Evolutionary conservation across 2,888 invertebrate genomes (phyloP), one percentile per base, ranked within the genome.

Genomic region (Pocota personata): DNA sequence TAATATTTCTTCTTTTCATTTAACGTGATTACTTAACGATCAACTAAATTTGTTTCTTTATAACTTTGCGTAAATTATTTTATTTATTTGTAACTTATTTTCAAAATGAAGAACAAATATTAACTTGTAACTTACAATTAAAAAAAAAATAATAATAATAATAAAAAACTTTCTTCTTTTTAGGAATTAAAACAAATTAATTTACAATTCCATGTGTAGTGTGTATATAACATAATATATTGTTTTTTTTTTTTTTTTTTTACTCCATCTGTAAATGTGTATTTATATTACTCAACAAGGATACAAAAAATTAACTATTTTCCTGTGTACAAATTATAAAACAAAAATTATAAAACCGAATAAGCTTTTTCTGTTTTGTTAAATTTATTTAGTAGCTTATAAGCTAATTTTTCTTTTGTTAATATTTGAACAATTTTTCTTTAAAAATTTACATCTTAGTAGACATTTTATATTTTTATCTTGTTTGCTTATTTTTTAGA

Each of bases 131-230:
- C 62, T 76, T 80, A 71, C 27, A 58, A 37, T 19, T 57, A 62
- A 35, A 55, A 73, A 66, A 71, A 30, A 55, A 73, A 73, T 72
- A 21, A 48, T 24, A 50, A 69, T 62, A 40, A 69, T 30, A 76
- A 48, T 40, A 55, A 71, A 48, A 64, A 7, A 24, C 48, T 50
- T 48, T 43, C 72, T 50, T 46, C 7, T 43, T 58, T 35, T 37
- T 21, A 69, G 80, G 58, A 86, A 58, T 78, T 62, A 48, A 72
- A 80, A 67, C 40, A 76, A 84, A 62, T 57, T 37, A 76, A 86
- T 86, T 86, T 86, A 86, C 86, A 86, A 86, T 86, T 86, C 76
- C 86, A 24, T 73, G 35, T 50, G 32, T 82, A 72, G 66, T 72
- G 67, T 79, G 37, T 86, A 30, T 76, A 37, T 80, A 40, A 67